Base-by-base conservation (phyloP, 1,140 invertebrate species). In the Glomeris maerens region DNA sequence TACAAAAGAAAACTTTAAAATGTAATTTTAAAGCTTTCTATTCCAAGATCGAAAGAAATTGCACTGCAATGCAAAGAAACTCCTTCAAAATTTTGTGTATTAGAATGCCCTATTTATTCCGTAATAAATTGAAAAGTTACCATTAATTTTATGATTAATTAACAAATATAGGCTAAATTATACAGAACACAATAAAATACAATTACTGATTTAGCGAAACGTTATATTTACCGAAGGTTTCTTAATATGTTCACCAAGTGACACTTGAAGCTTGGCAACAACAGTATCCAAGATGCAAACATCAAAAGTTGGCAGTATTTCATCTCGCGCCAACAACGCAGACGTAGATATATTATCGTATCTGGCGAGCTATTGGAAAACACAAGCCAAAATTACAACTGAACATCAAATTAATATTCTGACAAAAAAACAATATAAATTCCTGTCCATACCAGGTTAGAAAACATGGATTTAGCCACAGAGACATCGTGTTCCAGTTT, bases 401-500 rank as follows among this genome's bases (percentile, higher is more conserved):
- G 48, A 13, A 5, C 36, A 25, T 27, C 20, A 23, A 49, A 27
- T 21, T 5, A 39, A 21, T 47, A 3, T 17, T 47, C 47, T 27
- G 10, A 36, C 17, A 36, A 17, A 10, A 36, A 42, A 42, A 42
- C 25, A 42, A 5, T 5, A 25, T 10, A 10, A 42, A 42, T 20
- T 27, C 2, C 10, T 28, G 7, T 13, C 23, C 45, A 44, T 52
- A 65, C 64, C 63, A 64, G 57, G 39, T 62, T 58, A 45, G 54
- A 57, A 38, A 66, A 60, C 42, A 65, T 64, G 27, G 60, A 59
- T 53, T 81, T 80, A 0, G 80, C 79, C 10, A 83, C 66, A 53
- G 75, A 75, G 2, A 83, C 73, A 52, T 83, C 79, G 63, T 81
- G 85, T 59, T 75, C 74, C 0, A 81, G 60, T 50, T 71, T 74